Conservation (phyloP, 2,113 vertebrate genomes). For the Scomber colias region DNA sequence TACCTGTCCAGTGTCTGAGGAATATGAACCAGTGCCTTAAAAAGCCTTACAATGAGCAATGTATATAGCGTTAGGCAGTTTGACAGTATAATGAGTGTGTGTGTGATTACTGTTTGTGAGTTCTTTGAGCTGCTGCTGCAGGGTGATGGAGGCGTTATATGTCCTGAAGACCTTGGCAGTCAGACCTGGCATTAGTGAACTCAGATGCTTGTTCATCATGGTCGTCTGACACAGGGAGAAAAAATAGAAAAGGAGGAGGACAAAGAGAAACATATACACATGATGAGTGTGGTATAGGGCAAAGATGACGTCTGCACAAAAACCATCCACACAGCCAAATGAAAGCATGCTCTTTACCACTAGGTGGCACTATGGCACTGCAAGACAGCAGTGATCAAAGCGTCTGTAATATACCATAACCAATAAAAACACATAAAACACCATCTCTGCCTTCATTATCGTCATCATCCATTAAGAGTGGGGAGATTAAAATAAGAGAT, state of each 20-base stretch:
- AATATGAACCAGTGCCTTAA: neutral
- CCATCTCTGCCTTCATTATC: conserved; percentile 35
- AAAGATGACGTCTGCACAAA: neutral
- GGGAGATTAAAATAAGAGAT: conserved; percentile 52
- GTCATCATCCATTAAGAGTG: conserved; percentile 55
- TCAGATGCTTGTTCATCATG: conserved; percentile 86
- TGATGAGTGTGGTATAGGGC: neutral
- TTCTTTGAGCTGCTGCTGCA: conserved; percentile 86
- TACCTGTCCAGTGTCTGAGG: neutral
- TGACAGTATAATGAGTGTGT: neutral
- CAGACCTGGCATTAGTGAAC: conserved; percentile 85
- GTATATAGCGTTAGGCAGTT: neutral
- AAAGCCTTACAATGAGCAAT: neutral
- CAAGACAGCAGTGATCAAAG: neutral
- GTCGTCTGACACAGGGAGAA: conserved; percentile 70
- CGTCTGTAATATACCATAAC: neutral
- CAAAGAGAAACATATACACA: neutral
- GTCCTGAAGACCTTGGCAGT: conserved; percentile 89
- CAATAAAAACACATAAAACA: conserved; percentile 47
- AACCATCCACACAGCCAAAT: rapidly evolving
- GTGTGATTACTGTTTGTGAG: conserved; percentile 82
- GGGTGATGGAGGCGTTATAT: conserved; percentile 87
- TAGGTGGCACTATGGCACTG: conserved; percentile 75
- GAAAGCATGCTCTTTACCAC: conserved; percentile 37
- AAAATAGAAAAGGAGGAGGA: neutral